These are phyloP conservation scores for Sitta europaea DNA, from an alignment of 2,113 vertebrate species.

Conservation along the genomic window DNA sequence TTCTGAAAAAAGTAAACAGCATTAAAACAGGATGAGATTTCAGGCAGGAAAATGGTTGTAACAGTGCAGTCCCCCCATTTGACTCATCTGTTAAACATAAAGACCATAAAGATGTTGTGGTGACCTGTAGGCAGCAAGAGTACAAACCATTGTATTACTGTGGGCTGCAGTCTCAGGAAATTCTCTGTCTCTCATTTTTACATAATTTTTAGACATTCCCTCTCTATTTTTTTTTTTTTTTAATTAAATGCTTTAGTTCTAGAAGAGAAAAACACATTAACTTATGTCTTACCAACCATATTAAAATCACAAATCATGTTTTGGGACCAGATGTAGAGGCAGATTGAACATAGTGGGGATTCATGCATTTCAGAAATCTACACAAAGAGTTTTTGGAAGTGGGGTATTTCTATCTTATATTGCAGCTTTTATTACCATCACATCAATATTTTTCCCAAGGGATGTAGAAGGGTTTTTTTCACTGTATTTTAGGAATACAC, in stretches of 20 bases:
- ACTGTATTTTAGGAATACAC: neutral
- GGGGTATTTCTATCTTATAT: neutral
- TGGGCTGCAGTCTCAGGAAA: neutral
- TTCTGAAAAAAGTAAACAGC: neutral
- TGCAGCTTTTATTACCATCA: neutral
- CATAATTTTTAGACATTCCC: neutral
- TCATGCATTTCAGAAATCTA: neutral
- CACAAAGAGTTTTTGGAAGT: neutral
- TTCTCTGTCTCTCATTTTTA: neutral
- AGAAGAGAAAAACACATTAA: conserved; percentile 30
- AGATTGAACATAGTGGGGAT: neutral
- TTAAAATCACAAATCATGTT: conserved; percentile 42
- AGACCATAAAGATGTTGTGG: neutral
- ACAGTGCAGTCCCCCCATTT: neutral
- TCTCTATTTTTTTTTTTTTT: neutral
- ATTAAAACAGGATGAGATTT: neutral
- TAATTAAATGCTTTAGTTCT: neutral
- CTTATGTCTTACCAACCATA: neutral
- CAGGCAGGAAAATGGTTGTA: neutral
- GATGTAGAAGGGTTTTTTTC: neutral
- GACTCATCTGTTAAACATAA: neutral
- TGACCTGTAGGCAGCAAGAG: neutral
- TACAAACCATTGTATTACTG: neutral
- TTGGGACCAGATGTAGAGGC: conserved; percentile 5
- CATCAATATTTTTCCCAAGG: neutral